A percentile compares a stretch with the other conserved stretches of the same genome.
phyloP scores from a whole-genome alignment of 2,888 invertebrate species.

The Drosophila aldrichi region DNA sequence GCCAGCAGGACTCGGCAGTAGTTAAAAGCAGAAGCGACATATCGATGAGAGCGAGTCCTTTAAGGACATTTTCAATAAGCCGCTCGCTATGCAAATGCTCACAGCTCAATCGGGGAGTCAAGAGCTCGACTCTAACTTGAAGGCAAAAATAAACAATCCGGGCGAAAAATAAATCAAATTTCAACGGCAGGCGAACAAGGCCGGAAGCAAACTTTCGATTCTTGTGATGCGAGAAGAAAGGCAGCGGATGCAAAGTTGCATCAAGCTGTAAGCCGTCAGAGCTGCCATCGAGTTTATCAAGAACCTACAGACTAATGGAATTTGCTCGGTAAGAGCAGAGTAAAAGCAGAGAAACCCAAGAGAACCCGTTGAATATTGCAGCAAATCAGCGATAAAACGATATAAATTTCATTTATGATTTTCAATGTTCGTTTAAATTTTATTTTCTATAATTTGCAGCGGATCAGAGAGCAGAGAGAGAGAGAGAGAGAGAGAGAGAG shows the following conservation, averaged over 20 bases:
- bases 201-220: slow-evolving; percentile 11
- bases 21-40: slow-evolving; percentile 22
- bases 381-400: not conserved
- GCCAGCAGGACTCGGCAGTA: not conserved
- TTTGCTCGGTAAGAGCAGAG: slow-evolving; percentile 38
- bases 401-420: not conserved
- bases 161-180: slow-evolving; percentile 24
- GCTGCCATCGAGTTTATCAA: slow-evolving; percentile 39
- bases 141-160: slow-evolving; percentile 20
- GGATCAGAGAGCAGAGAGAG: slow-evolving; percentile 4
- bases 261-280: slow-evolving; percentile 22
- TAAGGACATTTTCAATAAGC: slow-evolving; percentile 35
- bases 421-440: not conserved
- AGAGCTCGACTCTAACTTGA: slow-evolving; percentile 2
- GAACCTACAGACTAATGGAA: slow-evolving; percentile 58
- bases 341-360: not conserved
- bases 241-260: slow-evolving; percentile 26
- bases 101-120: slow-evolving; percentile 3
- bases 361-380: slow-evolving; percentile 10
- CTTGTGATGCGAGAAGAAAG: slow-evolving; percentile 1
- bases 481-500: too few relatives aligned
- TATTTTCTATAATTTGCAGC: not conserved
- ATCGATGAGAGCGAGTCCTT: not conserved
- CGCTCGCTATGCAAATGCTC: slow-evolving; percentile 28
- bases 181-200: slow-evolving; percentile 16